These are phyloP conservation scores for Tinamus guttatus DNA, from an alignment of 2,113 vertebrate species.

Conservation along the genomic window DNA sequence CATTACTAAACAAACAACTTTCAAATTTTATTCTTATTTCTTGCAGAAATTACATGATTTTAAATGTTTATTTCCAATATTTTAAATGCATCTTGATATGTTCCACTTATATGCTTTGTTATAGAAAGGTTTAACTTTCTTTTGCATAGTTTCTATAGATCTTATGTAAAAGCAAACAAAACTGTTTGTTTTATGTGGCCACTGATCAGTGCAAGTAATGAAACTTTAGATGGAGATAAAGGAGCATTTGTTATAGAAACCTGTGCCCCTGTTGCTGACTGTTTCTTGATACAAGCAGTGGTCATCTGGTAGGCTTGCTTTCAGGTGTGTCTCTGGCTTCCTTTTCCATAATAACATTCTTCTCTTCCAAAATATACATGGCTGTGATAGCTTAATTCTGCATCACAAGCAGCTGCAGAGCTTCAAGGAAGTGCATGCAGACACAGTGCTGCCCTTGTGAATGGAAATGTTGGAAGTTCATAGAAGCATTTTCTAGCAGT, in stretches of 20 bases:
- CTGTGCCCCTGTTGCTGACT: not conserved
- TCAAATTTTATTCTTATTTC: not conserved
- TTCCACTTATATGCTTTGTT: not conserved
- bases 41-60: not conserved
- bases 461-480: not conserved
- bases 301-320: not conserved
- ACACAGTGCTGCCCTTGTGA: not conserved
- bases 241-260: not conserved
- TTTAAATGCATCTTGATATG: not conserved
- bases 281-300: not conserved
- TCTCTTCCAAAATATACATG: not conserved
- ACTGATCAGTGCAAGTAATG: not conserved
- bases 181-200: not conserved
- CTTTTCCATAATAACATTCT: not conserved
- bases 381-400: not conserved
- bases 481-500: not conserved
- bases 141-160: not conserved
- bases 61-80: not conserved
- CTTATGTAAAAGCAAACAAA: not conserved
- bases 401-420: not conserved
- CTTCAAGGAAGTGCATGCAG: not conserved
- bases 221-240: not conserved
- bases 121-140: slow-evolving; percentile 11
- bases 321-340: not conserved
- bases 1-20: not conserved